A percentile compares a stretch with the other conserved stretches of the same genome.
These are phyloP conservation scores for Todiramphus saurophagus DNA, from an alignment of 2,113 vertebrate genomes.

Conservation along the genomic window DNA sequence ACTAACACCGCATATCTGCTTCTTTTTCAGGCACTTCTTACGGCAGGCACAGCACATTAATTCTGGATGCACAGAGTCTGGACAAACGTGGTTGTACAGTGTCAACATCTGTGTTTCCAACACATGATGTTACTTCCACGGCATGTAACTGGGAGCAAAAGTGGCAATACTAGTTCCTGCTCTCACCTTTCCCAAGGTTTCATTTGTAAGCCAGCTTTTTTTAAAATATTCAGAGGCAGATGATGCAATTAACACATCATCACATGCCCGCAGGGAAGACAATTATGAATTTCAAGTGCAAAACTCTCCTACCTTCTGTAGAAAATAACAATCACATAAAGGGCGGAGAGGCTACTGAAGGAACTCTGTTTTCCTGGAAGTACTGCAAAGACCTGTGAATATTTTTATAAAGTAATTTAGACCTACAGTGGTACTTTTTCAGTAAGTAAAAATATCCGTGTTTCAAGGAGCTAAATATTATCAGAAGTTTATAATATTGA, in stretches of 20 bases:
- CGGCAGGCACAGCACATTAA: neutral
- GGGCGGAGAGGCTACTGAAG: neutral
- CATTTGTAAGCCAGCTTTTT: neutral
- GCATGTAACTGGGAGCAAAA: neutral
- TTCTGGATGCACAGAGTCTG: neutral
- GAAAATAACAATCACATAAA: neutral
- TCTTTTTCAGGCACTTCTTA: neutral
- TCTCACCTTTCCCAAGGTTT: neutral
- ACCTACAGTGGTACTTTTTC: neutral
- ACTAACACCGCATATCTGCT: neutral
- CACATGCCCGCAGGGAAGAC: neutral
- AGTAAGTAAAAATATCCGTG: neutral
- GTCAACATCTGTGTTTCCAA: neutral
- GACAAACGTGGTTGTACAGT: neutral
- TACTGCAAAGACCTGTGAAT: neutral
- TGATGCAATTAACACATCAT: neutral
- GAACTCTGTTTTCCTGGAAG: neutral
- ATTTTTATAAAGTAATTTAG: neutral
- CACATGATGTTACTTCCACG: neutral
- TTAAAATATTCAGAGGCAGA: neutral
- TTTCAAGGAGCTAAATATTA: neutral
- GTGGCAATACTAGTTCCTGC: conserved; percentile 24
- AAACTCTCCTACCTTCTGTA: neutral
- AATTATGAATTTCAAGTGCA: neutral
- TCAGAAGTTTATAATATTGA: neutral